Evolutionary conservation across 2,797 vertebrate species (phyloP).

Genomic region (Sternotherus odoratus): DNA sequence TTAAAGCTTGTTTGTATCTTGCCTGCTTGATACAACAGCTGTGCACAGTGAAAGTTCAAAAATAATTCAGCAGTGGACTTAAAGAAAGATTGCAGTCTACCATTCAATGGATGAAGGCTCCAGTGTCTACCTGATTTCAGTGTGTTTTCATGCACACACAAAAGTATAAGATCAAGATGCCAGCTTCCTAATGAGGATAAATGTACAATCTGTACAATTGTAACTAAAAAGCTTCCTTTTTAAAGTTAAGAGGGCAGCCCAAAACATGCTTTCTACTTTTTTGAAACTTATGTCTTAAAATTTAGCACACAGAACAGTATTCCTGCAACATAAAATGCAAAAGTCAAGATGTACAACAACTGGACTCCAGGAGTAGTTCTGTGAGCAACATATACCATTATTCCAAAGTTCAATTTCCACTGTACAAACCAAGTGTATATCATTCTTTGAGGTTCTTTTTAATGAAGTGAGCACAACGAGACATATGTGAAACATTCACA

Average conservation of each 20-base stretch:
- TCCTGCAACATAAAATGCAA: background rate
- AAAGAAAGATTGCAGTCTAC: background rate
- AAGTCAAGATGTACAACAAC: background rate
- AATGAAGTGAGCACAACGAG: slow-evolving; percentile 1
- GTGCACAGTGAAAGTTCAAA: background rate
- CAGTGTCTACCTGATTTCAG: background rate
- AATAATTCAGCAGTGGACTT: background rate
- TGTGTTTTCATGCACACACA: background rate
- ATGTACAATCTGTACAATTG: background rate
- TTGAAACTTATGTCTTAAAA: background rate
- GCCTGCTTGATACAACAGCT: too few species aligned
- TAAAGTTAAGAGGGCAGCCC: background rate
- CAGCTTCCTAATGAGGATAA: background rate
- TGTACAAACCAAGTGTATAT: background rate
- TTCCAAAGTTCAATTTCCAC: background rate
- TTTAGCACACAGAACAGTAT: background rate
- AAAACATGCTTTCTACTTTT: background rate
- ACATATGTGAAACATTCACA: background rate
- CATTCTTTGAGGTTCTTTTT: background rate
- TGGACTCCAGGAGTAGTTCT: background rate
- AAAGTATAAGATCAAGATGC: background rate
- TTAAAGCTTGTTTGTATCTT: too few species aligned
- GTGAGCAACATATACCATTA: background rate
- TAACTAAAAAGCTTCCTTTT: background rate
- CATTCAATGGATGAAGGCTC: background rate